phyloP scores from a whole-genome alignment of 2,888 invertebrate species.

The Melitaea athalia region DNA sequence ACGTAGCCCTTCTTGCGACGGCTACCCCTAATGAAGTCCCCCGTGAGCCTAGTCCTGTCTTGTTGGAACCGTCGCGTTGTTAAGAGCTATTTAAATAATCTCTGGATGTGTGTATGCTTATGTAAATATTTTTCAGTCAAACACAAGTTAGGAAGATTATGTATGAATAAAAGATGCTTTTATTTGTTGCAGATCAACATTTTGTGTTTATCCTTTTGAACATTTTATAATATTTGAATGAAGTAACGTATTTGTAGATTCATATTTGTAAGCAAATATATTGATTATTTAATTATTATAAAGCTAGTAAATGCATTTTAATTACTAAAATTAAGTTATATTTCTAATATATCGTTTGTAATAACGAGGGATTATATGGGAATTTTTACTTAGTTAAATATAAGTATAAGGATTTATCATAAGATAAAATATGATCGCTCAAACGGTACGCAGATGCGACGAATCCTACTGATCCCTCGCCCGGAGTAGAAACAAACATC shows the following conservation, averaged over 20 bases:
- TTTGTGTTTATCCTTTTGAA: not conserved
- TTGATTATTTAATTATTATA: too few species aligned
- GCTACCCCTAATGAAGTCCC: constrained; percentile 70
- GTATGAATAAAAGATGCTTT: not conserved
- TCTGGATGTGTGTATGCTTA: constrained; percentile 8
- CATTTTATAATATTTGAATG: too few species aligned
- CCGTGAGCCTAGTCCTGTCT: constrained; percentile 53
- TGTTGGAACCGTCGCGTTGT: constrained; percentile 49
- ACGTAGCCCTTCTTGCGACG: constrained; percentile 58
- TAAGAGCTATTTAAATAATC: constrained; percentile 34
- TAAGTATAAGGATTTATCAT: constrained; percentile 35
- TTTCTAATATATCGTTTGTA: not conserved
- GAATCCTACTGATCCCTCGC: constrained; percentile 61
- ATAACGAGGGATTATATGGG: constrained; percentile 20
- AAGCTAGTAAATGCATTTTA: not conserved
- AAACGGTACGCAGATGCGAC: constrained; percentile 68
- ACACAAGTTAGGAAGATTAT: not conserved
- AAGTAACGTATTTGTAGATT: too few species aligned
- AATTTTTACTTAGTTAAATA: constrained; percentile 34
- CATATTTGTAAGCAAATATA: too few species aligned
- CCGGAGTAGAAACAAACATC: constrained; percentile 61
- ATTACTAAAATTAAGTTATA: not conserved
- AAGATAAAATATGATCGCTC: constrained; percentile 45
- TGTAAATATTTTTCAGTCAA: not conserved
- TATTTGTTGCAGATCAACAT: not conserved